Evolutionary conservation across 1,140 invertebrate species (phyloP), one percentile per base, ranked within the genome.

Genomic region (Ceratitis capitata): DNA sequence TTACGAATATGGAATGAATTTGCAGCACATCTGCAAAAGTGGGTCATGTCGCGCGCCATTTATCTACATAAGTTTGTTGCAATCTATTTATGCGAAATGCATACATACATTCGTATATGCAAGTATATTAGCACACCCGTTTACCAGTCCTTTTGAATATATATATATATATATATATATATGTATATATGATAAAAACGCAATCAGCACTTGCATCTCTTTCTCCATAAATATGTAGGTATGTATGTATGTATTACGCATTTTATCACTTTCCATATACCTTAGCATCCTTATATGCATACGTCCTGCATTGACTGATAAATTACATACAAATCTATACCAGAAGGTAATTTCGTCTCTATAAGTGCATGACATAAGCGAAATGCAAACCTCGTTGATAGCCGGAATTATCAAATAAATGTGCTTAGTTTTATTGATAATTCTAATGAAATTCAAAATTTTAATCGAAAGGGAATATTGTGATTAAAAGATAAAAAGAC

Each of bases 1-100:
- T n/a, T n/a, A n/a, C n/a, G n/a, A n/a, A n/a, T n/a, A n/a, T n/a
- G n/a, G n/a, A n/a, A n/a, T n/a, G n/a, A n/a, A n/a, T n/a, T n/a
- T n/a, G n/a, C n/a, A n/a, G n/a, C n/a, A n/a, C 9, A 39, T 3
- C 39, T 26, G 39, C 10, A n/a, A 78, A 78, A 78, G 32, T 78
- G 69, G 69, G 69, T 78, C 69, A 78, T 78, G 32, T 10, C 23
- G 35, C 69, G 69, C 69, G 69, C 39, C 69, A 78, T 26, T 45
- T 45, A 78, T 45, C 69, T 78, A 0, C n/a, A n/a, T n/a, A n/a
- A n/a, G 14, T 74, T 74, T 39, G 3, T 0, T 45, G 35, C 64
- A 42, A 32, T 32, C 26, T 69, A 35, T n/a, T n/a, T n/a, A n/a
- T n/a, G n/a, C n/a, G n/a, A 39, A 23, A 56, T 64, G 23, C 32